Conservation (phyloP, 2,113 vertebrate genomes). For the Toxotes chatareus region DNA sequence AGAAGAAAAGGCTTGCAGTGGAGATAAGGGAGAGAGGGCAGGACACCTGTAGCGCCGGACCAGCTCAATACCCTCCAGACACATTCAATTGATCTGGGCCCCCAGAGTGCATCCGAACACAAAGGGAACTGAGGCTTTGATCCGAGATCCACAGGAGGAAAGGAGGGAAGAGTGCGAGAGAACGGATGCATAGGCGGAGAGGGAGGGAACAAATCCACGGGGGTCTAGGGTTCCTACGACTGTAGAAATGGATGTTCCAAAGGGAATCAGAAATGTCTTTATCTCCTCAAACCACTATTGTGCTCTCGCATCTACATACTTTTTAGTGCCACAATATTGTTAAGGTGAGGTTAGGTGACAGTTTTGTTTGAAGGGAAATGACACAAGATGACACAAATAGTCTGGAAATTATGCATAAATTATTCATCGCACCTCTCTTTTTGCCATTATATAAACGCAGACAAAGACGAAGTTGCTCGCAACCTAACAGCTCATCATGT, state of each 20-base stretch:
- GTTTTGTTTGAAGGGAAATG: neutral
- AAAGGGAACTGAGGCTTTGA: constrained; percentile 62
- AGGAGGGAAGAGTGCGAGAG: constrained; percentile 3
- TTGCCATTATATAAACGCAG: constrained; percentile 19
- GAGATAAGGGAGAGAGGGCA: constrained; percentile 39
- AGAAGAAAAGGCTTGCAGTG: constrained; percentile 34
- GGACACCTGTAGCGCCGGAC: constrained; percentile 40
- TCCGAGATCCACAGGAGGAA: constrained; percentile 55
- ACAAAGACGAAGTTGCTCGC: neutral
- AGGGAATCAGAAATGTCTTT: neutral
- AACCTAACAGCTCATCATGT: neutral
- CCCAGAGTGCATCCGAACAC: constrained; percentile 51
- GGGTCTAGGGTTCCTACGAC: neutral
- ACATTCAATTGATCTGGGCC: constrained; percentile 48
- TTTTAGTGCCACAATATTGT: constrained; percentile 6
- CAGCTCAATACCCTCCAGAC: constrained; percentile 58
- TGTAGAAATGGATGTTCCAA: constrained; percentile 2
- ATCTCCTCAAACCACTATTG: constrained; percentile 8
- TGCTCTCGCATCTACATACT: neutral
- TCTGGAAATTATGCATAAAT: constrained; percentile 11
- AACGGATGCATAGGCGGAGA: constrained; percentile 20
- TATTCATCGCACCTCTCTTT: neutral
- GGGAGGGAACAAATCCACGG: constrained; percentile 18
- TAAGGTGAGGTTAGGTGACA: constrained; percentile 2
- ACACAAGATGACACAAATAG: constrained; percentile 1